Percentiles rank a stretch among this genome's conserved stretches.
These are phyloP conservation scores for Asbolus verrucosus DNA, from an alignment of 1,140 invertebrate species.

Conservation along the genomic window DNA sequence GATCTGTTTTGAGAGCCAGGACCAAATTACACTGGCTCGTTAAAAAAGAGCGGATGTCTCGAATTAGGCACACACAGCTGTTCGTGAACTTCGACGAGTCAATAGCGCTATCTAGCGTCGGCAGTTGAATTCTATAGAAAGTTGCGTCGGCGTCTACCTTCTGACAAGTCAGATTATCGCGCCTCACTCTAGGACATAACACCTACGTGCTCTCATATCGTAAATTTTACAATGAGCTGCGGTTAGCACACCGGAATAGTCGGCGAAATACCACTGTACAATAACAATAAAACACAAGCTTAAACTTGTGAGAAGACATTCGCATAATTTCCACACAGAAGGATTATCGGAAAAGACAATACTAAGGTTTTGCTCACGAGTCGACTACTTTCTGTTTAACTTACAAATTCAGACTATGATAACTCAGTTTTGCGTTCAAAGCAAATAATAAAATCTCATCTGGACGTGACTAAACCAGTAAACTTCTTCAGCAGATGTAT, in stretches of 20 bases:
- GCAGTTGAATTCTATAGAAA: slow-evolving; percentile 20
- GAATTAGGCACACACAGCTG: slow-evolving; percentile 21
- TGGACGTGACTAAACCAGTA: slow-evolving; percentile 11
- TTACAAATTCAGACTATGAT: slow-evolving; percentile 19
- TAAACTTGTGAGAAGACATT: not conserved
- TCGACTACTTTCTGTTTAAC: slow-evolving; percentile 19
- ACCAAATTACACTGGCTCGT: slow-evolving; percentile 10
- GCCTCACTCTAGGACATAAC: slow-evolving; percentile 11
- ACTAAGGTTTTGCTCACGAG: not conserved
- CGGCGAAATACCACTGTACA: slow-evolving; percentile 15
- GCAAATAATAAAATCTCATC: slow-evolving; percentile 29
- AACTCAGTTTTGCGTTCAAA: slow-evolving; percentile 10
- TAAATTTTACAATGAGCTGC: slow-evolving; percentile 35
- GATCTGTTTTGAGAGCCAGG: not conserved
- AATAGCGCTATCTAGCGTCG: slow-evolving; percentile 30
- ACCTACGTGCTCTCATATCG: slow-evolving; percentile 17
- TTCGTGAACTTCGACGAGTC: slow-evolving; percentile 8
- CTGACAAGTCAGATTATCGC: slow-evolving; percentile 24
- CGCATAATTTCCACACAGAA: slow-evolving; percentile 12
- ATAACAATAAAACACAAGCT: slow-evolving; percentile 29
- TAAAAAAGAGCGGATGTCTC: slow-evolving; percentile 20
- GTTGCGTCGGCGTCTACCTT: slow-evolving; percentile 32
- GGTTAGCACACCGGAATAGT: slow-evolving; percentile 21
- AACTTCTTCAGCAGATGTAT: not conserved
- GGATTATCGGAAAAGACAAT: slow-evolving; percentile 26